These are phyloP conservation scores for Sarcophaga subvicina DNA, from an alignment of 2,888 invertebrate species.

Conservation along the genomic window DNA sequence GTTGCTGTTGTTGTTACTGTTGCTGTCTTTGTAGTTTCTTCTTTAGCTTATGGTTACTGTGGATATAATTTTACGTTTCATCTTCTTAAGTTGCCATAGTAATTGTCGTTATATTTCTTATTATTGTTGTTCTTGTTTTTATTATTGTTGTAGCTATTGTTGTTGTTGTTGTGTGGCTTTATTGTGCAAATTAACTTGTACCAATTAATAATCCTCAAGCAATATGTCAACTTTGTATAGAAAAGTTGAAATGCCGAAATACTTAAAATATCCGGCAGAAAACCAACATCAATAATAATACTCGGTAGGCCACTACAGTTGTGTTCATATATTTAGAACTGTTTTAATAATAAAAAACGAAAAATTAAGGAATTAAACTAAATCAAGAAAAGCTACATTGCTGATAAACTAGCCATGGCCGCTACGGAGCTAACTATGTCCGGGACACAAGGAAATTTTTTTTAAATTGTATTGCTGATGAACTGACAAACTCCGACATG, in stretches of 20 bases:
- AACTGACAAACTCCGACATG: too few species aligned
- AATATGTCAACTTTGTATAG: slow-evolving; percentile 77
- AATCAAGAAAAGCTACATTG: too few species aligned
- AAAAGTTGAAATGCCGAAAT: slow-evolving; percentile 58
- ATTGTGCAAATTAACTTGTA: slow-evolving; percentile 80
- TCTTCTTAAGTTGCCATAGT: slow-evolving; percentile 67
- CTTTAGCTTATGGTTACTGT: neutral
- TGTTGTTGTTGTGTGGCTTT: slow-evolving; percentile 58
- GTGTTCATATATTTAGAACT: slow-evolving; percentile 6
- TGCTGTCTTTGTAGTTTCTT: neutral
- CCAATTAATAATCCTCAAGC: slow-evolving; percentile 81
- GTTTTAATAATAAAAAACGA: neutral
- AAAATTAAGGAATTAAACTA: neutral
- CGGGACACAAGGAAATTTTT: too few species aligned
- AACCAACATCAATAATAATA: slow-evolving; percentile 47
- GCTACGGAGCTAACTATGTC: too few species aligned
- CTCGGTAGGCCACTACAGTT: neutral
- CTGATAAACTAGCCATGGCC: too few species aligned
- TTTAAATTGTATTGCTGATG: too few species aligned
- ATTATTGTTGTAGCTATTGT: slow-evolving; percentile 52
- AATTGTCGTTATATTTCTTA: slow-evolving; percentile 60
- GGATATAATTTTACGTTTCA: slow-evolving; percentile 56
- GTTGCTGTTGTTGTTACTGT: neutral
- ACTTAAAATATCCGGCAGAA: slow-evolving; percentile 53
- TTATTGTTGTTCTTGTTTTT: slow-evolving; percentile 21